Base-by-base conservation (phyloP, 2,797 vertebrate genomes). In the Amniataba percoides region DNA sequence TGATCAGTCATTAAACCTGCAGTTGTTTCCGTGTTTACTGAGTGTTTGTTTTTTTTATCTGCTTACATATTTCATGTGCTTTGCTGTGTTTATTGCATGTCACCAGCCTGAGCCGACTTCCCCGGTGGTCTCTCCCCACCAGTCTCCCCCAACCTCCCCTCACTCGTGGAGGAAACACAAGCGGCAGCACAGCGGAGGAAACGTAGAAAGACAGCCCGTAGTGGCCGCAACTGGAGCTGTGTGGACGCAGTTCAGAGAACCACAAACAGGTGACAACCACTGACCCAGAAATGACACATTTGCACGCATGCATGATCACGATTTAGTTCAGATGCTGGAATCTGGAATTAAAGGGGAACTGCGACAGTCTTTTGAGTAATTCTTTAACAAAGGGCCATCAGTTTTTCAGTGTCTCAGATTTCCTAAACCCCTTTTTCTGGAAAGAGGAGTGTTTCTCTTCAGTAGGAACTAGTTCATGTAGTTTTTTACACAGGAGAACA, bases 121-220 rank as follows among this genome's bases (percentile, higher is more conserved):
- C 86, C 98, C 98, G 7, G 96, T 99, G 79, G 97, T 98, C 87
- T 99, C 98, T 27, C 98, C 98, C 61, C 96, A 97, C 84, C 98
- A 99, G 84, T 99, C 98, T 18, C 98, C 98, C 42, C 98, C 98
- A 73, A 90, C 96, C 63, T 99, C 98, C 72, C 98, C 98, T 81
- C 96, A 94, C 82, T 87, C 96, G 6, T 99, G 98, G 98, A 97
- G 97, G 93, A 99, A 99, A 94, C 98, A 99, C 94, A 97, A 91
- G 87, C 96, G 98, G 39, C 98, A 99, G 88, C 95, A 97, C 87
- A 99, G 98, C 14, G 97, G 98, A 77, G 97, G 98, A 21, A 97
- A 96, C 68, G 87, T 94, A 60, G 98, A 99, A 36, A 93, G 97
- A 65, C 95, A 95, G 85, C 90, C 95, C 31, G 92, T 91, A 60